phyloP scores from a whole-genome alignment of 2,797 vertebrate genomes.

The Buceros bicornis region DNA sequence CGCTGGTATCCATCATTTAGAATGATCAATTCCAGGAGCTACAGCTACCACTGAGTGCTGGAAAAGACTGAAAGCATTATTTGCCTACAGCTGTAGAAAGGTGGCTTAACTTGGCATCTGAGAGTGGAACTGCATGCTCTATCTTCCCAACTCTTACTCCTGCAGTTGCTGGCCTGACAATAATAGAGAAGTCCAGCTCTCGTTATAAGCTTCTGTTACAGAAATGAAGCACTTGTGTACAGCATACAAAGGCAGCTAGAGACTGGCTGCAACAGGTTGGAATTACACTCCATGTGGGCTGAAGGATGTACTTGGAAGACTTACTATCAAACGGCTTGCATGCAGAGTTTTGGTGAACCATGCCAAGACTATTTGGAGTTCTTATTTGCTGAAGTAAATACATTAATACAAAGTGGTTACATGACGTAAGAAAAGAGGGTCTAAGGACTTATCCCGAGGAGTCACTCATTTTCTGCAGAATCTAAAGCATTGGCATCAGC shows the following conservation, averaged over 20 bases:
- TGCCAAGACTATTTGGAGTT: background rate
- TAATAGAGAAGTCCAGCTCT: background rate
- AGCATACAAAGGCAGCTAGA: background rate
- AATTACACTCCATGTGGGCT: background rate
- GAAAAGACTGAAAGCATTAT: background rate
- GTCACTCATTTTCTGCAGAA: background rate
- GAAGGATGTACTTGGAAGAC: background rate
- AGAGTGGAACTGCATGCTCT: background rate
- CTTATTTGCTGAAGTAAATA: background rate
- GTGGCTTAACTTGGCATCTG: background rate
- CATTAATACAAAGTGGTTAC: background rate
- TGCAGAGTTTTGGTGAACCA: background rate
- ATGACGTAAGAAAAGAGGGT: background rate
- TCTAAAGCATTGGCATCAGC: background rate
- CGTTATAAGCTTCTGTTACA: background rate
- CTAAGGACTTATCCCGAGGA: background rate
- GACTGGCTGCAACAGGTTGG: background rate
- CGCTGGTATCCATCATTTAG: background rate
- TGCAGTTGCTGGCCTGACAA: background rate
- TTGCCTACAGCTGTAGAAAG: background rate
- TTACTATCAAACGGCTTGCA: background rate
- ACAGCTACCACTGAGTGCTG: background rate
- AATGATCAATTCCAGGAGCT: background rate
- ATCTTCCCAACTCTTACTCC: background rate
- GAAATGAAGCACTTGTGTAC: background rate